Percentiles rank a stretch among this genome's conserved stretches.
phyloP scores from a whole-genome alignment of 1,140 invertebrate genomes.

The Calliopsis andreniformis region DNA sequence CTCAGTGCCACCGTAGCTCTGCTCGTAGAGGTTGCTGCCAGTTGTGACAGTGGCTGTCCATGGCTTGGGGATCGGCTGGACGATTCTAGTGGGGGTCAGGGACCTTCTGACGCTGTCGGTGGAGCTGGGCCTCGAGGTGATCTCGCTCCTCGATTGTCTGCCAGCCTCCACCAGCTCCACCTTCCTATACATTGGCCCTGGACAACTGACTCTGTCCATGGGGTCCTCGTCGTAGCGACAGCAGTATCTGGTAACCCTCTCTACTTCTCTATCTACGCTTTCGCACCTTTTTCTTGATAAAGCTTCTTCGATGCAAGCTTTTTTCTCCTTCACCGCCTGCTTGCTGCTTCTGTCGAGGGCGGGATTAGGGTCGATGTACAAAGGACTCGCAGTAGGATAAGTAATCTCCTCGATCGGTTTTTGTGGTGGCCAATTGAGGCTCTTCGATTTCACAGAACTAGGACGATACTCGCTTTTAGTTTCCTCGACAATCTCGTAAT shows the following conservation, averaged over 20 bases:
- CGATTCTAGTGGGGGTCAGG: conserved; percentile 77
- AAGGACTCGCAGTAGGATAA: conserved; percentile 79
- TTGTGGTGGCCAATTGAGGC: conserved; percentile 73
- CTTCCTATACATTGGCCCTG: conserved; percentile 72
- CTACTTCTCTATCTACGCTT: conserved; percentile 50
- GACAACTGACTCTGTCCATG: conserved; percentile 76
- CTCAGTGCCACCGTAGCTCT: conserved; percentile 52
- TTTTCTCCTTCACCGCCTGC: conserved; percentile 68
- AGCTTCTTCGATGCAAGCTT: conserved; percentile 65
- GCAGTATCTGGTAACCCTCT: conserved; percentile 28
- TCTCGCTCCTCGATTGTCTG: conserved; percentile 63
- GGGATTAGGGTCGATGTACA: conserved; percentile 79
- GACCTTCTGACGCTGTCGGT: conserved; percentile 76
- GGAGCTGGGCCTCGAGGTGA: conserved; percentile 70
- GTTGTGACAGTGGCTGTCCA: conserved; percentile 77
- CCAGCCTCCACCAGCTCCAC: conserved; percentile 68
- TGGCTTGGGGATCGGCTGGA: conserved; percentile 76
- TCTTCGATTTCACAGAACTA: conserved; percentile 68
- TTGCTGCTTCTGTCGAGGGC: conserved; percentile 63
- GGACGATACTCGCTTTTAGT: conserved; percentile 48
- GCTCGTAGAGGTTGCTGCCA: conserved; percentile 69
- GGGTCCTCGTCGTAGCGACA: conserved; percentile 33
- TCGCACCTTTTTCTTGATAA: conserved; percentile 41
- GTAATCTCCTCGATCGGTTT: conserved; percentile 78
- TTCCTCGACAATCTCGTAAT: conserved; percentile 68